Evolutionary conservation across 2,113 vertebrate genomes (phyloP).

Genomic region (Macrotus californicus): DNA sequence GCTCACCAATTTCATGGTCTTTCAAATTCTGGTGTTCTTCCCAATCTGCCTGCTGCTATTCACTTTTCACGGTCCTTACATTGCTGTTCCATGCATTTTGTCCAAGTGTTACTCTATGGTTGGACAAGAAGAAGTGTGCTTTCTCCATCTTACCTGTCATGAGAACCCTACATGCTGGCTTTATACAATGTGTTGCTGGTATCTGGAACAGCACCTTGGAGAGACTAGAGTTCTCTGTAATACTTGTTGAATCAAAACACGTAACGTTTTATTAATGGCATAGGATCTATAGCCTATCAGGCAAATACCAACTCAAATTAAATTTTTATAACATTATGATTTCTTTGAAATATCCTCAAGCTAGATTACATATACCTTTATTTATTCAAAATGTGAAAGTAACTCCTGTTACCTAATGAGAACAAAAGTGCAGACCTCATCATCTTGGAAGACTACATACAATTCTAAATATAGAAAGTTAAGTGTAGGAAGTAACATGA

Average conservation of each 20-base stretch:
- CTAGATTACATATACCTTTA: not conserved
- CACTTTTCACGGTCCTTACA: not conserved
- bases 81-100: not conserved
- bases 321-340: not conserved
- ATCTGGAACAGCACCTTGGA: not conserved
- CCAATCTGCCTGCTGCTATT: not conserved
- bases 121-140: not conserved
- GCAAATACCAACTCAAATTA: not conserved
- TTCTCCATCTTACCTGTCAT: not conserved
- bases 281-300: not conserved
- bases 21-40: not conserved
- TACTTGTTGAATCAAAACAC: not conserved
- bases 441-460: not conserved
- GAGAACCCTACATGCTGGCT: not conserved
- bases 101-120: not conserved
- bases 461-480: not conserved
- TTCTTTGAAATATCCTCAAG: not conserved
- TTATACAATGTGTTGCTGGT: not conserved
- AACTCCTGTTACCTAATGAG: not conserved
- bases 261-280: not conserved
- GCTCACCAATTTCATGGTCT: not conserved
- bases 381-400: not conserved
- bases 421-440: not conserved
- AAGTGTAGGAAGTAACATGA: not conserved
- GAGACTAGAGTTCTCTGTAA: not conserved